Evolutionary conservation across 2,888 invertebrate genomes (phyloP), one percentile per base, ranked within the genome.

Genomic region (Alsophila aescularia): DNA sequence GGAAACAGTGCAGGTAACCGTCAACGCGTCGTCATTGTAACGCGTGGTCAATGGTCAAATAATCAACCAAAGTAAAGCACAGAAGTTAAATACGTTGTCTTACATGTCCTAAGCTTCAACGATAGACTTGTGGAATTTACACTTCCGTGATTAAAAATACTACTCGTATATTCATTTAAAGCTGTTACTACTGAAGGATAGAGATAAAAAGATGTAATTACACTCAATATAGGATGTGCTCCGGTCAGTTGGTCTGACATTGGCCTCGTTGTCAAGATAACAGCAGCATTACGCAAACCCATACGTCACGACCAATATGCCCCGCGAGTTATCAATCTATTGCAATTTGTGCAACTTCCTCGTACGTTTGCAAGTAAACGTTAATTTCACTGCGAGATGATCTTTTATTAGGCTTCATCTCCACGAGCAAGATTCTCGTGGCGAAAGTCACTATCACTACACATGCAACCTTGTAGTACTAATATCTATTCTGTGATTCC

Each of bases 261-360:
- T 89, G 89, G 83, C 87, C 89, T 66, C 77, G 76, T 79, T 85
- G 72, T 72, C 66, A 67, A 75, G 82, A 87, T 83, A 83, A 75
- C 72, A 64, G 67, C 64, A 64, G 67, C 63, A 73, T 75, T 80
- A 80, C 83, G 79, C 80, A 82, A 75, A 64, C 45, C 58, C 16
- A 58, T 52, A 62, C 65, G 65, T 65, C 60, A 65, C 43, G 39
- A 27, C 54, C 18, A 54, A 58, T 58, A 57, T 55, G 47, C 55
- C 52, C 36, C 43, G 47, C 35, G 47, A 39, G 27, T 59, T 62
- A 60, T 65, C 60, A 53, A 36, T 49, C 34, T 32, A 37, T 29
- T 61, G 55, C 55, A 58, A 59, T 44, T 58, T 35, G 59, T 49
- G 45, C 48, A 55, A 61, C 57, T 61, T 65, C 57, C 60, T 44